Percentiles rank a stretch among this genome's conserved stretches.
These are phyloP conservation scores for Gobionotothen gibberifrons DNA, from an alignment of 2,797 vertebrate genomes.

Conservation along the genomic window DNA sequence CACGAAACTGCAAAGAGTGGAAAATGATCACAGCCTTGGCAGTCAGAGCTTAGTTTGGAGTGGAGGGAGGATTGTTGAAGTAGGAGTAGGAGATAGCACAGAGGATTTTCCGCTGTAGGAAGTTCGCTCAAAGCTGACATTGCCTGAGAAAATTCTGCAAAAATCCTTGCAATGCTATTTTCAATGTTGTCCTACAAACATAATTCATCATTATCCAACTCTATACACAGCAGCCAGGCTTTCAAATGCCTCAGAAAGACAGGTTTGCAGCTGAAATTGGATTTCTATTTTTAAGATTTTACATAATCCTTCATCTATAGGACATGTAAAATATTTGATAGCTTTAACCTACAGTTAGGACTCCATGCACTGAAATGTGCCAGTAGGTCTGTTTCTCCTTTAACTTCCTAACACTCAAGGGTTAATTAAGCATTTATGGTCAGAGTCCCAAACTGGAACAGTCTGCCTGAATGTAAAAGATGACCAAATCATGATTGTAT, in stretches of 20 bases:
- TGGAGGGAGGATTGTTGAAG: slow-evolving; percentile 49
- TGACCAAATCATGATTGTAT: too few relatives aligned
- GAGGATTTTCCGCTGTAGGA: slow-evolving; percentile 66
- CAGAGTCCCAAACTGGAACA: too few relatives aligned
- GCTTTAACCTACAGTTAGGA: too few relatives aligned
- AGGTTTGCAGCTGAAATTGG: slow-evolving; percentile 12
- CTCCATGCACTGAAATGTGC: slow-evolving; percentile 28
- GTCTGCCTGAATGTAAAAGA: too few relatives aligned
- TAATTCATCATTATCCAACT: too few relatives aligned
- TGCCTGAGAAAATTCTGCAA: slow-evolving; percentile 45
- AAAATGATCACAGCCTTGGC: slow-evolving; percentile 65
- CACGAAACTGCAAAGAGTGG: slow-evolving; percentile 54
- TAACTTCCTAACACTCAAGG: slow-evolving; percentile 32
- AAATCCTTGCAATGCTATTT: too few relatives aligned
- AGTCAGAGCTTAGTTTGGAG: slow-evolving; percentile 42
- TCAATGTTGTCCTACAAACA: too few relatives aligned
- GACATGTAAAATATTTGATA: too few relatives aligned
- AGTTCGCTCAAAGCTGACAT: slow-evolving; percentile 64
- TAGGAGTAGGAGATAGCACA: slow-evolving; percentile 57
- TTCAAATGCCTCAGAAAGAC: not conserved
- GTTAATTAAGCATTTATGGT: too few relatives aligned
- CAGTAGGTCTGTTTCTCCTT: slow-evolving; percentile 22
- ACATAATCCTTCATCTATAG: too few relatives aligned
- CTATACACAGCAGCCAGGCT: not conserved
- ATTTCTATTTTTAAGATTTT: not conserved